A percentile compares a stretch with the other conserved stretches of the same genome.
phyloP scores from a whole-genome alignment of 2,113 vertebrate genomes.

The Sclerurus mexicanus region DNA sequence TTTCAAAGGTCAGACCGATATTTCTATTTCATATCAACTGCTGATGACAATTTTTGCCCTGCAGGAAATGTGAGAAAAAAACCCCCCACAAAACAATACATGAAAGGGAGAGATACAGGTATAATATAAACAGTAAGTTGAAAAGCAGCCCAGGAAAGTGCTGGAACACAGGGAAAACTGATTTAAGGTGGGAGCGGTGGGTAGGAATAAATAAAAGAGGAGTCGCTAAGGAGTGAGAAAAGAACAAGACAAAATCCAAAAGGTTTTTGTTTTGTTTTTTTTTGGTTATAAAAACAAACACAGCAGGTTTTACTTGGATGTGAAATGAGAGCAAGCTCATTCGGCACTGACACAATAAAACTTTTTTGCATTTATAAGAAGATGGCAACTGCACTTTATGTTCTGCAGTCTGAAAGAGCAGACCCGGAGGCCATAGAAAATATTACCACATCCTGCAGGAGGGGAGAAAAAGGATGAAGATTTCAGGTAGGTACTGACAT shows the following conservation, averaged over 20 bases:
- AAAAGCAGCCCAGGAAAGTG: background rate
- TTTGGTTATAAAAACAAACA: background rate
- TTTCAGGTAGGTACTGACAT: background rate
- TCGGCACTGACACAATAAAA: background rate
- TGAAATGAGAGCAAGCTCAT: background rate
- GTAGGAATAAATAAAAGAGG: background rate
- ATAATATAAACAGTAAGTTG: background rate
- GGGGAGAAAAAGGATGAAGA: background rate
- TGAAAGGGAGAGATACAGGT: background rate
- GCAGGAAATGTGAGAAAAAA: background rate
- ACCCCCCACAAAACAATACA: no score
- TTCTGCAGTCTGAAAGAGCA: background rate
- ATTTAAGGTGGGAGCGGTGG: background rate
- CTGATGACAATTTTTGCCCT: background rate
- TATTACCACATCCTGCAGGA: background rate
- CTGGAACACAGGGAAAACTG: background rate
- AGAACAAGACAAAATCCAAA: background rate
- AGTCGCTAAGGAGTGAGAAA: background rate
- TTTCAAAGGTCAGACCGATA: background rate
- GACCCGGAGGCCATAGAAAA: background rate
- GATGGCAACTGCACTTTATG: background rate
- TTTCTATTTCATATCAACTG: background rate
- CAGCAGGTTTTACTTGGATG: background rate
- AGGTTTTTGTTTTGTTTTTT: background rate
- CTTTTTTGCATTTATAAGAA: background rate